Evolutionary conservation across 2,888 invertebrate species (phyloP).

Genomic region (Zhuqinia jingwanae): DNA sequence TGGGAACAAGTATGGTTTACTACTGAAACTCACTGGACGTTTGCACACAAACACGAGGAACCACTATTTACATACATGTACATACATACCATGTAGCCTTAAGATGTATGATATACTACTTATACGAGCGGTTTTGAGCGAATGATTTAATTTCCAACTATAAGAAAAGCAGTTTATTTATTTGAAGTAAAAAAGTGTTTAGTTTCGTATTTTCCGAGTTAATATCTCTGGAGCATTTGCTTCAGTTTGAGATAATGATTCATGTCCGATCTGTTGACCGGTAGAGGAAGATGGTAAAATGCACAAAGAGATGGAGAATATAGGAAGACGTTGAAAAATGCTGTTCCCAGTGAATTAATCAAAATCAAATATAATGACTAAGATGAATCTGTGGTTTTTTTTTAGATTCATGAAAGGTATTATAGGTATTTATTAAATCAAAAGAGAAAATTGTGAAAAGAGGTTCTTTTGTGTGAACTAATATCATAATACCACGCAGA

Average conservation of each 20-base stretch:
- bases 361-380: not conserved
- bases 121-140: slow-evolving; percentile 53
- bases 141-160: slow-evolving; percentile 71
- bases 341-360: slow-evolving; percentile 2
- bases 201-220: slow-evolving; percentile 3
- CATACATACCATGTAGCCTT: not conserved
- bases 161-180: slow-evolving; percentile 53
- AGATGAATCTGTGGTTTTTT: slow-evolving; percentile 13
- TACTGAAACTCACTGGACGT: not conserved
- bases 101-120: slow-evolving; percentile 21
- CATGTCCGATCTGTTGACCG: not conserved
- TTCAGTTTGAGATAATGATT: slow-evolving; percentile 38
- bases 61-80: not conserved
- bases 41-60: not conserved
- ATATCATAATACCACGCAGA: too few relatives aligned
- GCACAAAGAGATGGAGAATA: not conserved
- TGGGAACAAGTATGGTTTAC: slow-evolving; percentile 1
- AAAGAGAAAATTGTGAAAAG: not conserved
- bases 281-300: not conserved
- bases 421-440: slow-evolving; percentile 14
- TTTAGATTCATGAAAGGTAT: slow-evolving; percentile 15
- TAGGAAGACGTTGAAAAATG: not conserved
- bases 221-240: not conserved
- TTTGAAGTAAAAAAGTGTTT: slow-evolving; percentile 48
- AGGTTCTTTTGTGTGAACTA: not conserved